A percentile compares a stretch with the other conserved stretches of the same genome.
These are phyloP conservation scores for Micoletzkya japonica DNA, from an alignment of 2,888 invertebrate species.

Conservation along the genomic window DNA sequence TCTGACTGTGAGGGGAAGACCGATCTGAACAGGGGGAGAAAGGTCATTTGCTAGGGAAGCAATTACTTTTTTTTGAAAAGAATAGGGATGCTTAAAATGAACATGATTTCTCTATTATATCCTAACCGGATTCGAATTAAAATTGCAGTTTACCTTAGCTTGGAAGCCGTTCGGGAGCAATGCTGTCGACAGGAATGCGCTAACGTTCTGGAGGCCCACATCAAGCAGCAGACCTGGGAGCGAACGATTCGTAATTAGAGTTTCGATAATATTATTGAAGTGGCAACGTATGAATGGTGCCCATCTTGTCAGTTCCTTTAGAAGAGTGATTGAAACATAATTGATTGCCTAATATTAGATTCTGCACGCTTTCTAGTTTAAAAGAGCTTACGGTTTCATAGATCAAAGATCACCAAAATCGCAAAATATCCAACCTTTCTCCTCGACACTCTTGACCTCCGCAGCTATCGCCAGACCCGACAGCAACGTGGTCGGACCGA, in stretches of 20 bases:
- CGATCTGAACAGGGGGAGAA: constrained; percentile 33
- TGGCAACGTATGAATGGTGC: too few relatives aligned
- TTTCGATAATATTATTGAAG: too few relatives aligned
- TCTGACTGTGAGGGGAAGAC: constrained; percentile 53
- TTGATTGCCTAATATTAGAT: too few relatives aligned
- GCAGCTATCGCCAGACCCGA: constrained; percentile 51
- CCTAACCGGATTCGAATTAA: not conserved
- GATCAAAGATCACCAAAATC: too few relatives aligned
- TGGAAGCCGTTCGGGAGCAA: constrained; percentile 37
- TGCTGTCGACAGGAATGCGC: constrained; percentile 48
- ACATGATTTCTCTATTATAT: not conserved
- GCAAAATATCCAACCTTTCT: constrained; percentile 54
- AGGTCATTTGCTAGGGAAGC: not conserved
- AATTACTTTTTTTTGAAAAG: not conserved
- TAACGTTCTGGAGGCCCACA: constrained; percentile 48
- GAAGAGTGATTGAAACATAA: not conserved
- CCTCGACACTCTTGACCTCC: constrained; percentile 54
- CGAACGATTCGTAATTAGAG: too few relatives aligned
- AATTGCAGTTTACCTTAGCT: not conserved
- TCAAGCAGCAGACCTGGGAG: constrained; percentile 57
- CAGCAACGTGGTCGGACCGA: constrained; percentile 44
- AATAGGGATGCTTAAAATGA: not conserved
- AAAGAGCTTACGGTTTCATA: too few relatives aligned
- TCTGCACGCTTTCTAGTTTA: too few relatives aligned
- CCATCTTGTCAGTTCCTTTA: too few relatives aligned